Base-by-base conservation (phyloP, 2,113 vertebrate genomes). In the Lepus timidus region DNA sequence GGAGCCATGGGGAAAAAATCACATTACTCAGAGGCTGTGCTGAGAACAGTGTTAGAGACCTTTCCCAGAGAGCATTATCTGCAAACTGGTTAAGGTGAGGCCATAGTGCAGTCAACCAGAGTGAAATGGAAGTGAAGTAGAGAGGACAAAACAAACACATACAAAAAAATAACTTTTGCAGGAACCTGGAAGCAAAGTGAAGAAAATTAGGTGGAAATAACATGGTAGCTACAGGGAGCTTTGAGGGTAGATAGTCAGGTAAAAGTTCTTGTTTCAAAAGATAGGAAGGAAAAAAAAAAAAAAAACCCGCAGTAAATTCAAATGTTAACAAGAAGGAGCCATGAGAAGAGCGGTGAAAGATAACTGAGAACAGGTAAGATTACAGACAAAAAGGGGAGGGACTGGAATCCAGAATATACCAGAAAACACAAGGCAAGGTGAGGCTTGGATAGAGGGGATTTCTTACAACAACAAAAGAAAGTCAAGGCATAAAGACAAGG, bases 401-500 rank as follows among this genome's bases (percentile, higher is more conserved):
- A 79, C 17, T 31, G 27, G 62, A 36, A 84, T 55, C 20, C 8
- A 73, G 65, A 90, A 89, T 70, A 89, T 12, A 82, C 16, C 8
- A 73, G 65, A 86, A 89, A 64, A 89, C 16, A 82, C 2, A 16
- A 62, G 44, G 22, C 25, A 88, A 95, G 19, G 65, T 33, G 3
- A 90, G 64, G 27, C 44, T 76, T 33, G 76, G 20, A 74, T 2
- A 58, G 62, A 44, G 49, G 33, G 79, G 16, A 61, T 55, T 80
- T 86, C 25, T 75, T 58, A 80, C 1, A 55, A 25, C 85, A 89
- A 80, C n/a, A 55, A 96, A 92, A 79, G 20, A 36, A 90, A 79
- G 65, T 75, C 36, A 85, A 83, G 52, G 81, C 27, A 87, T 61
- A 70, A 90, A 73, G 62, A 22, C 31, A 88, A 29, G 51, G 19